Evolutionary conservation across 2,113 vertebrate species (phyloP), one percentile per base, ranked within the genome.

Genomic region (Chaetodon trifascialis): DNA sequence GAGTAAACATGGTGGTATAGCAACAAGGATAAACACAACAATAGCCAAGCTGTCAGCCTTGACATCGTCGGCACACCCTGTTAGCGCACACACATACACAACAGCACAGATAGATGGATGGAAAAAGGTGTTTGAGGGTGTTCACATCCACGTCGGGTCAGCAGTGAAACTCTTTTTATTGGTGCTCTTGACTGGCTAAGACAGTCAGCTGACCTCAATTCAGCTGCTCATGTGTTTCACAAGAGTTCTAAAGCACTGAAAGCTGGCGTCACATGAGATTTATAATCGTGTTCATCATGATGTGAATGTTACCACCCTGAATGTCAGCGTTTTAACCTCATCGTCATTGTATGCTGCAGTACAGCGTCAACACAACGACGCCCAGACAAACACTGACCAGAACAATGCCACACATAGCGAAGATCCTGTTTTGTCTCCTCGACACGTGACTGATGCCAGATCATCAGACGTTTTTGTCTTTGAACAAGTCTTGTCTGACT

Each of bases 1-100:
- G 12, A 73, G 63, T 25, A 75, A 76, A 85, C 72, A 65, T 17
- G 38, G 42, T 65, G 52, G 47, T 69, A 0, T 63, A 63, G 58
- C 64, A 80, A 58, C 82, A 55, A 6, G 42, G 5, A 46, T 58
- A 59, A 63, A 75, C 12, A 60, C 17, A 21, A 62, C 65, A 21
- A 1, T 2, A 40, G 49, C n/a, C 52, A 42, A 51, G 49, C 1
- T n/a, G 14, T 78, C 52, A 46, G 0, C 67, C 60, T 15, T 59
- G 58, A 11, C 56, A 3, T 42, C 1, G 30, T 44, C 11, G 56
- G 8, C 70, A 74, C 70, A 4, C 71, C 70, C 64, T n/a, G 25
- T 71, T 34, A 17, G 42, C 34, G 40, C 3, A 71, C 56, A 36
- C 80, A 6, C 1, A 7, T 17, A 44, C 23, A 6, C 42, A 1